Base-by-base conservation (phyloP, 2,888 invertebrate species). In the Alviniconcha strummeri region DNA sequence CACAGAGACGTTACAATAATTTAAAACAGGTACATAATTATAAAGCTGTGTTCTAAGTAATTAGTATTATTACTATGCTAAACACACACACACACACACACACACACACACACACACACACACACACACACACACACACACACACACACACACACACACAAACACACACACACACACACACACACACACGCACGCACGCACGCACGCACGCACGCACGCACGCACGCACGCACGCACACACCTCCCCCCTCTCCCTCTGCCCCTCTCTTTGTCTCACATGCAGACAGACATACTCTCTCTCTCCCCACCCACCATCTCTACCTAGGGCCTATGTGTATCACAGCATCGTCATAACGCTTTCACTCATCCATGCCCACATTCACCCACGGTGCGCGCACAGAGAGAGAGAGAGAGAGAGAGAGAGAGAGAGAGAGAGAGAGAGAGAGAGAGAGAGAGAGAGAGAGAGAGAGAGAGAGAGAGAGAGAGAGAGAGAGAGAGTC, bases 141-240 rank as follows among this genome's bases (percentile, higher is more conserved):
- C 60, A 13, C 60, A 60, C 60, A 13, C 60, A 60, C 60, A 13
- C 60, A 60, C 60, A 60, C 60, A 60, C 60, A 60, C 60, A 36
- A 52, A 75, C 54, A 75, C 54, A 54, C 74, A 54, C 15, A 55
- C 74, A 54, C 15, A 17, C 54, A 75, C 54, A 54, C 15, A 75
- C 74, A 54, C 17, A 75, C 15, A 55, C 54, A 75, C 55, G 6
- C 74, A 75, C 54, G 15, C 19, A 54, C 54, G 17, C 74, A 15
- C 54, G 9, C 74, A 75, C 15, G 17, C 74, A 75, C 55, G 36
- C 54, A 57, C 19, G n/a, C 19, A 57, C 60, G 19, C 77, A 77
- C 78, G 17, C 78, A 78, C 60, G 19, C 36, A 36, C 78, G 57
- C 78, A 56, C 78, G 36, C 60, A 57, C 78, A 78, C 60, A 56